A percentile compares a stretch with the other conserved stretches of the same genome.
These are phyloP conservation scores for Entomyzon cyanotis DNA, from an alignment of 2,113 vertebrate genomes.

Conservation along the genomic window DNA sequence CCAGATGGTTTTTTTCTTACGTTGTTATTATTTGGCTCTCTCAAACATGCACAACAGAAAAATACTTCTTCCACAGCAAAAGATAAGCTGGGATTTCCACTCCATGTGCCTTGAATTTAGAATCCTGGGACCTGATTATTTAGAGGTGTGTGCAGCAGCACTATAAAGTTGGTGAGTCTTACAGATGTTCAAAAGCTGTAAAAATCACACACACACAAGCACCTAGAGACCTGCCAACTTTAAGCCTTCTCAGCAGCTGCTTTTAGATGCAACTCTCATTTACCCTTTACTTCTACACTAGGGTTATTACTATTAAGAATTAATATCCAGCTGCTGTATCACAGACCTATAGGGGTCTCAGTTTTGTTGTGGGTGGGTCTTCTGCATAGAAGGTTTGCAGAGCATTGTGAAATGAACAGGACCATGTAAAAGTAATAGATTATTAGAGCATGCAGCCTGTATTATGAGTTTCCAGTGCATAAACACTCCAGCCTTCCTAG, in stretches of 20 bases:
- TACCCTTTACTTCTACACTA: conserved; percentile 5
- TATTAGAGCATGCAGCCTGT: conserved; percentile 13
- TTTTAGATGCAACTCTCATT: background rate
- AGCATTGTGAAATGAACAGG: background rate
- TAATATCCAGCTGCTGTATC: background rate
- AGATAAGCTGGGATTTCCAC: conserved; percentile 9
- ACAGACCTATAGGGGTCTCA: background rate
- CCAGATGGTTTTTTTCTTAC: background rate
- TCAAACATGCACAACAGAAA: background rate
- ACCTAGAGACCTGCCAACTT: background rate
- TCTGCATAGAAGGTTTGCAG: background rate
- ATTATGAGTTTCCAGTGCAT: background rate
- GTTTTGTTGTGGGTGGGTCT: background rate
- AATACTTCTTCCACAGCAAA: background rate
- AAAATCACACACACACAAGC: background rate
- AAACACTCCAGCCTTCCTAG: conserved; percentile 39
- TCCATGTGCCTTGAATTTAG: conserved; percentile 15
- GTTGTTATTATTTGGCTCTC: background rate
- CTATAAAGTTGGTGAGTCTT: background rate
- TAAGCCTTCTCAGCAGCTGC: conserved; percentile 1
- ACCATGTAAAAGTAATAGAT: background rate
- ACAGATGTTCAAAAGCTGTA: conserved; percentile 36
- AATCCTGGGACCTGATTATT: background rate
- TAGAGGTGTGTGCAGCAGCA: background rate
- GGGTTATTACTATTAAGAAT: conserved; percentile 11